Conservation (phyloP, 1,140 invertebrate genomes). For the Neodiprion fabricii region DNA sequence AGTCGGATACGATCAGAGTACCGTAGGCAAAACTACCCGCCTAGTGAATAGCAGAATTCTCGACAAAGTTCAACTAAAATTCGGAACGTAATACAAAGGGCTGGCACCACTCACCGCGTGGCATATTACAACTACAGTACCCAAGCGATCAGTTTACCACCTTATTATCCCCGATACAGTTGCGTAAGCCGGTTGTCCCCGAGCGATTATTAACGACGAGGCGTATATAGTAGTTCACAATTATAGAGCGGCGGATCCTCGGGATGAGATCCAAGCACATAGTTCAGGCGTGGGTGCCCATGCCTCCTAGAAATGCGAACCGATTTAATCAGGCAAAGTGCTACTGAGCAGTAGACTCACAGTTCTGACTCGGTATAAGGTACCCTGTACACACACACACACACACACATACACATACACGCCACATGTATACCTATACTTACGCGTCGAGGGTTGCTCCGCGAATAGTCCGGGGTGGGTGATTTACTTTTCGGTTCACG, state of each 20-base stretch:
- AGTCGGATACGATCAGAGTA: too few relatives aligned
- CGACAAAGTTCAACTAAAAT: too few relatives aligned
- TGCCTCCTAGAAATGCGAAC: not conserved
- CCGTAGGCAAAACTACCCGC: too few relatives aligned
- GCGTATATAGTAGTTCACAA: not conserved
- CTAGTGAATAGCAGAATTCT: too few relatives aligned
- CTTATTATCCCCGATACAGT: not conserved
- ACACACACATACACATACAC: too few relatives aligned
- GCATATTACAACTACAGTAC: not conserved
- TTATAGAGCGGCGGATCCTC: not conserved
- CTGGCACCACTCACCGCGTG: not conserved
- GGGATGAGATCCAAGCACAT: too few relatives aligned
- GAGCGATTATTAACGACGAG: not conserved
- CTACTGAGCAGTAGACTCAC: slow-evolving; percentile 19
- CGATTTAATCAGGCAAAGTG: slow-evolving; percentile 39
- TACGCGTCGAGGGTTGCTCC: not conserved
- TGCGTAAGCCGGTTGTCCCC: not conserved
- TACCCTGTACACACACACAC: not conserved
- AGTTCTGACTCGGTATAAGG: slow-evolving; percentile 21
- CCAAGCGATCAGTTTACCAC: not conserved
- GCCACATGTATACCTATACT: too few relatives aligned
- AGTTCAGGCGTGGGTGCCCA: not conserved
- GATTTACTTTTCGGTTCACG: slow-evolving; percentile 33
- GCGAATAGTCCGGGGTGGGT: slow-evolving; percentile 20
- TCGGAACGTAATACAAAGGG: not conserved